Base-by-base conservation (phyloP, 2,113 vertebrate genomes). In the Chloropsis hardwickii region DNA sequence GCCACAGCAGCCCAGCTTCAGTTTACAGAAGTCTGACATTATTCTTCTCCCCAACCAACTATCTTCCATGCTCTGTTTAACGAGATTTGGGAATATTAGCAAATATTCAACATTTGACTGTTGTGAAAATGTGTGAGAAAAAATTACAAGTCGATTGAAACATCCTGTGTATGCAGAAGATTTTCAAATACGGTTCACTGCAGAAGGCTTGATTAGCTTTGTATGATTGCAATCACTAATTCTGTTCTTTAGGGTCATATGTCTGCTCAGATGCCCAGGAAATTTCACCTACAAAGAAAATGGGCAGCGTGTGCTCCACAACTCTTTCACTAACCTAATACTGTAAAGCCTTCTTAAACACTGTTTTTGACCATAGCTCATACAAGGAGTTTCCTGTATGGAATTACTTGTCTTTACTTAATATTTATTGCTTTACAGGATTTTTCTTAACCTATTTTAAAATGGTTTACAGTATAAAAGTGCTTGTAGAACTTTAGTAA, bases 181-280 rank as follows among this genome's bases (percentile, higher is more conserved):
- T 95, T 97, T 98, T 98, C 96, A 96, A 97, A 95, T 95, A 95
- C 40, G 76, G 84, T 92, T 97, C 56, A 91, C 65, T 90, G 87
- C 65, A 97, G 94, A 96, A 95, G 8, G 45, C 89, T 95, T 98
- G 97, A 98, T 98, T 97, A 98, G 95, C 79, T 91, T 90, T 45
- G 91, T 96, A 83, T 98, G 95, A 98, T 97, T 98, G 97, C 97
- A 97, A 98, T 97, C 96, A 97, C 97, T 97, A 97, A 98, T 96
- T 97, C 66, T 96, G 91, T 94, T 91, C 94, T 98, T 96, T 83
- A 97, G 94, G 97, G 97, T 97, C 96, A 97, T 83, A 72, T 39
- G 56, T 94, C 94, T 96, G 94, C 97, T 97, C 87, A 92, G 88
- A 97, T 80, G 84, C 91, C 89, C 96, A 94, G 71, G 81, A 95